phyloP scores from a whole-genome alignment of 1,140 invertebrate genomes.

The Lordiphosa collinella region DNA sequence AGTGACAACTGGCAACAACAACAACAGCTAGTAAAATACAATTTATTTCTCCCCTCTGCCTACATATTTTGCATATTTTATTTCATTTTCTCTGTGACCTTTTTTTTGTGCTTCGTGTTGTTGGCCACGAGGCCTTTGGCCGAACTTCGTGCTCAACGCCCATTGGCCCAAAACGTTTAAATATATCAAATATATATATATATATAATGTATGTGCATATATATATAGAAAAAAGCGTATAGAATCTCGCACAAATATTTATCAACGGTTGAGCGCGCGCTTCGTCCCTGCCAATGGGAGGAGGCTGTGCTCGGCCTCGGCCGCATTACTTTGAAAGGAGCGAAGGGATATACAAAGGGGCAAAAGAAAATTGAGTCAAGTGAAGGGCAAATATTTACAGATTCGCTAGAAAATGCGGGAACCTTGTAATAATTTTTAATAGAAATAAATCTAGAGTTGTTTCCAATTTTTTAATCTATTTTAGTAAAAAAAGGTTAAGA shows the following conservation, averaged over 20 bases:
- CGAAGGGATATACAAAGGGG: no score
- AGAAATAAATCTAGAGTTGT: no score
- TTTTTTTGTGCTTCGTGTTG: slow-evolving; percentile 50
- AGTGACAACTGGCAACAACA: slow-evolving; percentile 34
- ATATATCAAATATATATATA: slow-evolving; percentile 40
- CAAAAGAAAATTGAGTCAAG: no score
- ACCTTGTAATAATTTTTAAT: no score
- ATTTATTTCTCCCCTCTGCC: not conserved
- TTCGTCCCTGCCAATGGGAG: slow-evolving; percentile 8
- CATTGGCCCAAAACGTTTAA: slow-evolving; percentile 66
- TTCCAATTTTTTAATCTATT: no score
- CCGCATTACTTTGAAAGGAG: no score
- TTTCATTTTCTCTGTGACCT: slow-evolving; percentile 47
- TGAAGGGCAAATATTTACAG: no score
- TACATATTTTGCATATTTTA: slow-evolving; percentile 75
- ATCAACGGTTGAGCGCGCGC: slow-evolving; percentile 30
- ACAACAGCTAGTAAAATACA: slow-evolving; percentile 52
- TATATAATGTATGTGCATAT: slow-evolving; percentile 24
- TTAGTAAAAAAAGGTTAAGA: no score
- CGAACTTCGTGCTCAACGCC: slow-evolving; percentile 63
- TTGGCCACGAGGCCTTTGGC: slow-evolving; percentile 30
- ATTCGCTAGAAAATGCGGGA: no score
- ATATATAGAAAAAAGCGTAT: slow-evolving; percentile 39
- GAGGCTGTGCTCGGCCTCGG: no score
- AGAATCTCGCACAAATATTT: slow-evolving; percentile 44